Percentiles rank a stretch among this genome's conserved stretches.
Conservation (phyloP, 2,113 vertebrate genomes). For the Narcine bancroftii region DNA sequence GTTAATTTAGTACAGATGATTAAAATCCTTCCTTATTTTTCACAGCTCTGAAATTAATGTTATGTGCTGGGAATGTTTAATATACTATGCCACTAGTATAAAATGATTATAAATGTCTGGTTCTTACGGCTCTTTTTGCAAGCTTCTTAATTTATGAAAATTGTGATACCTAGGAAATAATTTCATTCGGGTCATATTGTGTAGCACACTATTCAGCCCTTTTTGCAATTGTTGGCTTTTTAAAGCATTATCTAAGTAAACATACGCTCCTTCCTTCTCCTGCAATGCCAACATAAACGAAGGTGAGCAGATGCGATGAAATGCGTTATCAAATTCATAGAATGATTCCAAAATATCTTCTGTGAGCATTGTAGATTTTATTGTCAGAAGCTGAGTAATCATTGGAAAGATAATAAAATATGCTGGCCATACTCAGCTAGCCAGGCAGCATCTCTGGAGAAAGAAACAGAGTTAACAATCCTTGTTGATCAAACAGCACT, state of each 20-base stretch:
- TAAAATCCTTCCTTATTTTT: conserved; percentile 13
- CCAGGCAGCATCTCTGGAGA: no score
- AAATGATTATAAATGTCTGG: background rate
- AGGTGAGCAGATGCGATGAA: background rate
- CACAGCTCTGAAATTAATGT: background rate
- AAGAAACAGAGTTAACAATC: no score
- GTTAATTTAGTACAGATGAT: background rate
- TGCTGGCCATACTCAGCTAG: no score
- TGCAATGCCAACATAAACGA: background rate
- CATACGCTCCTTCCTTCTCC: background rate
- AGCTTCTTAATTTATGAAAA: background rate
- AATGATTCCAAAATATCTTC: background rate
- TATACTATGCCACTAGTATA: background rate
- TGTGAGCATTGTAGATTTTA: background rate
- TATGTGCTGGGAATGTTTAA: background rate
- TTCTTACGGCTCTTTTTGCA: background rate
- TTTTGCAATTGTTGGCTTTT: background rate
- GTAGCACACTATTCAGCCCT: background rate
- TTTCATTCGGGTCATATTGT: background rate
- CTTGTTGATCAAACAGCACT: no score
- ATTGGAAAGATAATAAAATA: background rate
- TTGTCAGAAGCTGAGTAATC: background rate
- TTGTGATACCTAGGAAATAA: background rate
- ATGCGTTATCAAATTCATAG: background rate
- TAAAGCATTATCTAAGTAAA: background rate